Conservation (phyloP, 2,797 vertebrate genomes). For the Peromyscus attwateri region DNA sequence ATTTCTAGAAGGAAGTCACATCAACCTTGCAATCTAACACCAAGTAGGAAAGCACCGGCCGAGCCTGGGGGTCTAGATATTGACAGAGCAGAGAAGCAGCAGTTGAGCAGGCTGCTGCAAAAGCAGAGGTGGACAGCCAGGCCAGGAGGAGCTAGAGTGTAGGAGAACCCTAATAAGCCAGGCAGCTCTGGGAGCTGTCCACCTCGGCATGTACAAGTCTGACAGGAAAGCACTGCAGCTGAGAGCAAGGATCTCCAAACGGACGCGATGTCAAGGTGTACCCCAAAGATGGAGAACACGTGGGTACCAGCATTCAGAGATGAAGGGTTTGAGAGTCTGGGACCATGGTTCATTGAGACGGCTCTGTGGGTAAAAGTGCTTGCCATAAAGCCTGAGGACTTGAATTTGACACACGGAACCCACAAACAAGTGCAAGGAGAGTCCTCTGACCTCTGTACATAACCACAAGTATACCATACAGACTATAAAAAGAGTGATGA, state of each 20-base stretch:
- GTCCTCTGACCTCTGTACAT: background rate
- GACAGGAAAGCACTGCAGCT: background rate
- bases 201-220: accelerated
- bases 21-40: background rate
- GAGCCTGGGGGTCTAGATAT: background rate
- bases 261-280: background rate
- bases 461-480: background rate
- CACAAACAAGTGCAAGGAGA: background rate
- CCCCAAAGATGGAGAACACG: background rate
- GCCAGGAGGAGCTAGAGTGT: background rate
- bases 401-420: background rate
- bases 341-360: too few relatives aligned
- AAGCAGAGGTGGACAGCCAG: background rate
- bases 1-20: background rate
- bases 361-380: background rate
- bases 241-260: background rate
- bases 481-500: background rate
- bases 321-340: background rate
- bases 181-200: background rate
- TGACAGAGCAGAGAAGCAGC: background rate
- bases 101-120: background rate
- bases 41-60: background rate
- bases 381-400: background rate
- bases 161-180: background rate
- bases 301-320: background rate